These are phyloP conservation scores for Fulmarus glacialis DNA, from an alignment of 2,113 vertebrate genomes.

Conservation along the genomic window DNA sequence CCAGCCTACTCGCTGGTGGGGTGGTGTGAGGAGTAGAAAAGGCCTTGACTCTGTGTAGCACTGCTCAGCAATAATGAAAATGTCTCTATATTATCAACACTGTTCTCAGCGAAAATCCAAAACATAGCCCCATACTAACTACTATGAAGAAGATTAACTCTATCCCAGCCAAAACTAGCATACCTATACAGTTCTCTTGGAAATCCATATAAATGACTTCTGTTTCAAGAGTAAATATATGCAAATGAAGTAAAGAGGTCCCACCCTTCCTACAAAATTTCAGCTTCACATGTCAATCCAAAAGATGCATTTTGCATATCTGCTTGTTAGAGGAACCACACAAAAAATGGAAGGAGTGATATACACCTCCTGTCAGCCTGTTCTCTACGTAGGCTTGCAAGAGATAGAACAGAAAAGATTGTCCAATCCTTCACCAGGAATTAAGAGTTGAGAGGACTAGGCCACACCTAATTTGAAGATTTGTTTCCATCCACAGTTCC, in stretches of 20 bases:
- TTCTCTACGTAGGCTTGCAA: neutral
- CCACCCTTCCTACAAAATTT: constrained; percentile 5
- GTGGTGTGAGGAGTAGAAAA: too few species aligned
- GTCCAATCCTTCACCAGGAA: neutral
- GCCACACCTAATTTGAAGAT: neutral
- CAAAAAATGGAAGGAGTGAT: neutral
- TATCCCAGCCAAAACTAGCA: too few species aligned
- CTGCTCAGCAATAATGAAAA: too few species aligned
- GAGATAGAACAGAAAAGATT: neutral
- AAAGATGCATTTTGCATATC: neutral
- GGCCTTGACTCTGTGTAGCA: too few species aligned
- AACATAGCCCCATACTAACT: too few species aligned
- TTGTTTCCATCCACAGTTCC: neutral
- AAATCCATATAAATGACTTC: constrained; percentile 17
- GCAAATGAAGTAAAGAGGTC: constrained; percentile 1
- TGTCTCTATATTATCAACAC: too few species aligned
- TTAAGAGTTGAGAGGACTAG: neutral
- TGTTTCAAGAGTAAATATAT: constrained; percentile 14
- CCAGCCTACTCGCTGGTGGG: too few species aligned
- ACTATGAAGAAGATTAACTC: too few species aligned
- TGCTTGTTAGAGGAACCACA: neutral
- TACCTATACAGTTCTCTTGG: neutral
- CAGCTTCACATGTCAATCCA: neutral
- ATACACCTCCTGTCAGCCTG: neutral
- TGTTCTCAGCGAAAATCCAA: too few species aligned